Conservation (phyloP, 2,113 vertebrate species). For the Marmota flaviventris region DNA sequence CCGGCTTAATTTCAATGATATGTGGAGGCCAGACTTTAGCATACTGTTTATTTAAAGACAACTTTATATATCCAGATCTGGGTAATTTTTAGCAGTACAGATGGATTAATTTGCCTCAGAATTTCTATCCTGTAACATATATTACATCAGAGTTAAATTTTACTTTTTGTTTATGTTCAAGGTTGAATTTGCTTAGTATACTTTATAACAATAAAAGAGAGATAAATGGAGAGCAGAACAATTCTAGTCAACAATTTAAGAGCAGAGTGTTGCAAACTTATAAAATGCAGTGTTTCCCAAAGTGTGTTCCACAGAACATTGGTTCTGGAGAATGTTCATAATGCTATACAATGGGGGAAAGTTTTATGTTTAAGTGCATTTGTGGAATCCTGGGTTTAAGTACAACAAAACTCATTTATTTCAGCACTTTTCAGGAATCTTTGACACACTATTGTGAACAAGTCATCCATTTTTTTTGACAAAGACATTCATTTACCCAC, state of each 20-base stretch:
- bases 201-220: conserved; percentile 29
- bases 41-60: conserved; percentile 93
- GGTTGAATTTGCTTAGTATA: conserved; percentile 29
- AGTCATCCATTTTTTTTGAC: neutral
- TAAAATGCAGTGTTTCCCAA: conserved; percentile 1
- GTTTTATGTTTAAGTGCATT: conserved; percentile 4
- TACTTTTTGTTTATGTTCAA: conserved; percentile 41
- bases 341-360: neutral
- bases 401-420: neutral
- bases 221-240: neutral
- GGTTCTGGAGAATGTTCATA: neutral
- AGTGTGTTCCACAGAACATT: neutral
- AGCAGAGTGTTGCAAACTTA: conserved; percentile 16
- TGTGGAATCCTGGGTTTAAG: neutral
- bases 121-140: conserved; percentile 48
- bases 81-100: conserved; percentile 91
- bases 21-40: conserved; percentile 93
- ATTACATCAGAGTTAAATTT: conserved; percentile 47
- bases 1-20: conserved; percentile 94
- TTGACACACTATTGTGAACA: neutral
- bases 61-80: conserved; percentile 94
- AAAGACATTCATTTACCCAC: neutral
- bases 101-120: conserved; percentile 62
- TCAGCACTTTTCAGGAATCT: neutral
- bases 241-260: conserved; percentile 36